Evolutionary conservation across 2,113 vertebrate species (phyloP).

Genomic region (Martes martes): DNA sequence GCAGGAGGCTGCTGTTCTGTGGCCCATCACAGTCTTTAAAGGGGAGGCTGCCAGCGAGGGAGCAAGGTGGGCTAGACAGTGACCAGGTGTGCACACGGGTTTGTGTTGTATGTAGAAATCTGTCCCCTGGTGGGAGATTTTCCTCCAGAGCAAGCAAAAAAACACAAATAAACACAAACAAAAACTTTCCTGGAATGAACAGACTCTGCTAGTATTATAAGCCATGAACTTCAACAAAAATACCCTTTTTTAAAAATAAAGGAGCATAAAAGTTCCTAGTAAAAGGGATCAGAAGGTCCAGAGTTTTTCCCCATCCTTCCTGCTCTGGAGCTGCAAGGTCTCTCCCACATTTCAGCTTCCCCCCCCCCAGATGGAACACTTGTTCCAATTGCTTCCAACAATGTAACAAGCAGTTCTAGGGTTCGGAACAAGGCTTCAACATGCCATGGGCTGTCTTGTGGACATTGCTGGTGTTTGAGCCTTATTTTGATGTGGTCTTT

Average conservation of each 20-base stretch:
- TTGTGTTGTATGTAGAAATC: background rate
- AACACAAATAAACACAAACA: too few relatives aligned
- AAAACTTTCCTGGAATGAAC: background rate
- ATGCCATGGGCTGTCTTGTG: background rate
- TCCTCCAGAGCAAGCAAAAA: background rate
- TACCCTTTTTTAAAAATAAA: background rate
- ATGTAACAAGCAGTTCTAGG: background rate
- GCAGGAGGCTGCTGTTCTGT: too few relatives aligned
- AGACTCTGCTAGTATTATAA: background rate
- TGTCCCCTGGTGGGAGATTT: background rate
- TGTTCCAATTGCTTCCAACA: background rate
- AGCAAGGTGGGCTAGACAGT: background rate
- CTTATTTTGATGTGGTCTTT: rapidly evolving
- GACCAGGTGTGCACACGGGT: background rate
- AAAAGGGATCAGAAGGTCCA: background rate
- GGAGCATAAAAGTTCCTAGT: background rate
- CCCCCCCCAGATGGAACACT: background rate
- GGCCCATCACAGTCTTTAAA: background rate
- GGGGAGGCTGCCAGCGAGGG: background rate
- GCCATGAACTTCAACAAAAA: background rate
- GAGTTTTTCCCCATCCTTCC: background rate
- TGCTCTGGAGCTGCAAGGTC: background rate
- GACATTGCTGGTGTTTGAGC: background rate
- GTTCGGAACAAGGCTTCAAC: background rate
- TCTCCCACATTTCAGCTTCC: background rate